Percentiles rank a stretch among this genome's conserved stretches.
These are phyloP conservation scores for Eumaeus atala DNA, from an alignment of 1,140 invertebrate genomes.

Conservation along the genomic window DNA sequence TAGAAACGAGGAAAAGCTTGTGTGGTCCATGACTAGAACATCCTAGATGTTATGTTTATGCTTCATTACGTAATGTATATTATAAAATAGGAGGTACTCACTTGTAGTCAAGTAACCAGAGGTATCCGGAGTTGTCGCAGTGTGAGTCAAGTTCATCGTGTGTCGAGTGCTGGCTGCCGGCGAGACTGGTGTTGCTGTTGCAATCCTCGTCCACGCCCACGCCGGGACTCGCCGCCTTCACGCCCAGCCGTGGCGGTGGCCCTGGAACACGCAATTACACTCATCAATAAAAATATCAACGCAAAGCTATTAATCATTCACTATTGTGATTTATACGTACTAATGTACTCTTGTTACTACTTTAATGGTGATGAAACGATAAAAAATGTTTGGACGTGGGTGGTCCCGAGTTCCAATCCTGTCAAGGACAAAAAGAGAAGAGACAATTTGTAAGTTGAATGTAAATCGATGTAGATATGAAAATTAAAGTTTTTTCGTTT, in stretches of 20 bases:
- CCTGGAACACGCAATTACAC: constrained; percentile 40
- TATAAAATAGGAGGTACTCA: constrained; percentile 54
- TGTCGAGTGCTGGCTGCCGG: constrained; percentile 58
- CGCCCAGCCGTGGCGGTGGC: constrained; percentile 68
- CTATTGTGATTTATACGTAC: too few species aligned
- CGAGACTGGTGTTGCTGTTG: constrained; percentile 67
- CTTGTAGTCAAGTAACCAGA: constrained; percentile 92
- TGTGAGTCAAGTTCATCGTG: constrained; percentile 81
- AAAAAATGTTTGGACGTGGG: not conserved
- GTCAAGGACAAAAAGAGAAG: too few species aligned
- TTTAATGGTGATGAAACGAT: too few species aligned
- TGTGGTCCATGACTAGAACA: too few species aligned
- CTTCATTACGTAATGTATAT: too few species aligned
- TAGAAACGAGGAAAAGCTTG: too few species aligned
- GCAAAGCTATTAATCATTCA: too few species aligned
- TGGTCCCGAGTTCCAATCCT: not conserved
- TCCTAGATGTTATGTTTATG: too few species aligned
- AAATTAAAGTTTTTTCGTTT: too few species aligned
- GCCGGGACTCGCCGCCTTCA: constrained; percentile 66
- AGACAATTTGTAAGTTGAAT: too few species aligned
- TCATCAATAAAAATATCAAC: not conserved
- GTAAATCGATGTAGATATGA: too few species aligned
- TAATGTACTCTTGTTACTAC: too few species aligned
- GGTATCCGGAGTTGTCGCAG: constrained; percentile 91
- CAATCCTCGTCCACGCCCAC: constrained; percentile 59